Evolutionary conservation across 2,113 vertebrate genomes (phyloP), one percentile per base, ranked within the genome.

Genomic region (Marmota flaviventris): DNA sequence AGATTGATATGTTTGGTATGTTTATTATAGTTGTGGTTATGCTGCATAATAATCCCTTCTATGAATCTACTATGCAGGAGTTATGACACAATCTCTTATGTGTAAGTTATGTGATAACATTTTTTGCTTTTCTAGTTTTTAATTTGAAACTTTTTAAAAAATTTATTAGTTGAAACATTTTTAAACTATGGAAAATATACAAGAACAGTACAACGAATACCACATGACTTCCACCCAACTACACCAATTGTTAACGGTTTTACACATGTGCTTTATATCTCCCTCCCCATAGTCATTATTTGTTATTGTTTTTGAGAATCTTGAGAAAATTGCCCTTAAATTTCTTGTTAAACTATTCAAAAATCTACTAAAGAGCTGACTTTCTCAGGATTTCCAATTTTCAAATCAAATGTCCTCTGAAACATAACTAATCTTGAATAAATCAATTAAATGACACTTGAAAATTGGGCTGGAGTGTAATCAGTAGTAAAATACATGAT

Each of bases 331-430:
- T 56, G 39, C 27, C 90, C 65, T 93, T 79, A 77, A 70, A 87
- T 92, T 65, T 95, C 69, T 95, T 96, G 29, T 4, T 67, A 79
- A 90, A 70, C 51, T 10, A 73, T 85, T 14, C 63, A 79, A 81
- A 93, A 93, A 85, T 77, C 20, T 17, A 85, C n/a, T 25, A n/a
- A 93, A 86, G 20, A 92, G 8, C 39, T 73, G 32, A 63, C 6
- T 81, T 90, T n/a, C 67, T 76, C 14, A 45, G 11, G 32, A 29
- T 76, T 89, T 79, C 93, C 18, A 87, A 29, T 92, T 65, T 72
- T 87, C 45, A 81, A 24, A 25, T 79, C 42, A 89, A 75, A 56
- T 83, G 37, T 65, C 25, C 24, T 94, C 51, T 92, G 34, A 91
- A 34, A 81, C 24, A 3, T 88, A 90, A 91, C 48, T 69, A 69